Base-by-base conservation (phyloP, 2,113 vertebrate genomes). In the Recurvirostra avosetta region DNA sequence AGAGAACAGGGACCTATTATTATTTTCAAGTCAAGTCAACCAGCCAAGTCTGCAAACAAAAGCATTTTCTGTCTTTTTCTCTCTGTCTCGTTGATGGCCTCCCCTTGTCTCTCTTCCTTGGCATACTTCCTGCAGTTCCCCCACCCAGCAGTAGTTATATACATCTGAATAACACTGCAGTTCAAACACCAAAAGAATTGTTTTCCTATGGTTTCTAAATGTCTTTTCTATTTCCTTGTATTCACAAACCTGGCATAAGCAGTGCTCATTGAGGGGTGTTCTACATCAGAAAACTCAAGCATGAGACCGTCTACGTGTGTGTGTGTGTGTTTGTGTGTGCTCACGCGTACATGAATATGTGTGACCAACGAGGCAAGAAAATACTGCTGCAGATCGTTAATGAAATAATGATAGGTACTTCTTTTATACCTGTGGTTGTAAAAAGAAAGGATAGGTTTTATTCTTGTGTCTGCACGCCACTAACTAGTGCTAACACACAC, bases 1-100 rank as follows among this genome's bases (percentile, higher is more conserved):
- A 85, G 49, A 85, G 82, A 87, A 95, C 3, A 12, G 30, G 30
- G 32, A 67, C 73, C 55, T 96, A 78, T 94, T 93, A 96, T 93
- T 96, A 86, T 96, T 97, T 96, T 91, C 86, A 92, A 95, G 86
- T 94, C 74, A 97, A 97, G 80, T 92, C 80, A 94, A 94, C 77
- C 88, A 96, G 80, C 80, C 91, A 96, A 92, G 58, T 89, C 92
- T 94, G 86, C 66, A 97, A 95, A 97, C 80, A 95, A 90, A 97
- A 92, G 86, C 77, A 83, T 94, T 96, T 97, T 96, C 86, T 91
- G 68, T 86, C 62, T 86, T 91, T 95, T 94, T 88, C 72, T 92
- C 56, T 88, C 74, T 92, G 50, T 81, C 84, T 92, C 92, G 43
- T 88, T 92, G 90, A 92, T 83, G 90, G 45, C 41, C 55, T 94